Evolutionary conservation across 2,888 invertebrate species (phyloP), one percentile per base, ranked within the genome.

Genomic region (Stomorhina lunata): DNA sequence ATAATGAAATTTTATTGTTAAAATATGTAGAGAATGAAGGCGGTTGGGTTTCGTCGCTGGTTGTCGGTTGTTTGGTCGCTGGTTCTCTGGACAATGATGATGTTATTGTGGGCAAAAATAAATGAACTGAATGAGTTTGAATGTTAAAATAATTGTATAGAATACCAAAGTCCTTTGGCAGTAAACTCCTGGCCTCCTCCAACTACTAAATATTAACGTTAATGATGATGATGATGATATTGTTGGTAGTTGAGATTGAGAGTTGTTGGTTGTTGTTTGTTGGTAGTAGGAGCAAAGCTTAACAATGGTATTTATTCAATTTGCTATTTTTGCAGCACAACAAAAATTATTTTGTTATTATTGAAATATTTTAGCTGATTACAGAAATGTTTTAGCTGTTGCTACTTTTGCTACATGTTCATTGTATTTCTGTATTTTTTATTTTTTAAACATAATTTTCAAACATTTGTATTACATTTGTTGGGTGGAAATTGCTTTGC

Each of bases 301-400:
- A 40, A 61, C 72, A 63, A 59, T 48, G 66, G 45, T n/a, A 76
- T 76, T 76, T 68, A 45, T 66, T 34, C 12, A 55, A 61, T 76
- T 76, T 57, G n/a, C 32, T 15, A n/a, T 25, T 71, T 69, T 15
- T 72, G 48, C 57, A 65, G n/a, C 43, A 65, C 22, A 48, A 29
- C 25, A 48, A 25, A 48, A 34, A 57, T 4, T 55, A 32, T 53
- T 71, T 32, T 40, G 29, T 53, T 63, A 48, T 71, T 72, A 72
- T 79, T 79, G 57, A 72, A 79, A 79, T 72, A 79, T 79, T 72
- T 71, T 15, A 55, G 12, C 63, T 71, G 71, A 48, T 78, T 71
- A 65, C 65, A 65, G 17, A 32, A 68, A 32, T 77, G 53, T 40
- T 71, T n/a, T n/a, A n/a, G 25, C 20, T 57, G 27, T 27, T 34